Conservation (phyloP, 2,113 vertebrate genomes). For the Sorex araneus region DNA sequence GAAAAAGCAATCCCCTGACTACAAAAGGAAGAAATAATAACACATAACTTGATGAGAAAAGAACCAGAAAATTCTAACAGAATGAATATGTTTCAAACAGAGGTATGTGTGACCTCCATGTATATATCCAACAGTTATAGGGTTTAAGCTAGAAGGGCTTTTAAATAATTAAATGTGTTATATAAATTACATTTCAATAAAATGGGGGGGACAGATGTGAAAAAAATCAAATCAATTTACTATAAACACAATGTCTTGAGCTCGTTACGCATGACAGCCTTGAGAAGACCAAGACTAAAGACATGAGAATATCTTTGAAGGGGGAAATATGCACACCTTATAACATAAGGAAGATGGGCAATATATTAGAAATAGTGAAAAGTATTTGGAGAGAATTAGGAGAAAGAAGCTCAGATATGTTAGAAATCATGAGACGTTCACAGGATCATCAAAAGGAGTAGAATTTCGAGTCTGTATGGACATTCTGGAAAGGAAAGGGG, state of each 20-base stretch:
- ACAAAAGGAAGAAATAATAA: not conserved
- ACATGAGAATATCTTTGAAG: not conserved
- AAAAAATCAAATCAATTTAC: not conserved
- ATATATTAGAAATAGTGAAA: not conserved
- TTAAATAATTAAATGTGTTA: not conserved
- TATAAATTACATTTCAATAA: not conserved
- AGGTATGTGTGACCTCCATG: not conserved
- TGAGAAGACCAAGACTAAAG: not conserved
- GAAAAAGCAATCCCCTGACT: constrained; percentile 4
- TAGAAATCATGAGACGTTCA: not conserved
- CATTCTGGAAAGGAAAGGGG: not conserved
- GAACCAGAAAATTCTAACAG: not conserved
- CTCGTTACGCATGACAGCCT: not conserved
- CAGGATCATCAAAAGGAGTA: not conserved
- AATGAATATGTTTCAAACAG: constrained; percentile 1
- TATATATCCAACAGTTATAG: not conserved
- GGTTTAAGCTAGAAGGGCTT: not conserved
- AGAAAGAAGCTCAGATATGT: not conserved
- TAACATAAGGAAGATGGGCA: not conserved
- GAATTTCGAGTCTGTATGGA: not conserved
- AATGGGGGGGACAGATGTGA: not conserved
- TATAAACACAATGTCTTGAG: not conserved
- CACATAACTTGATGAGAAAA: too few species aligned
- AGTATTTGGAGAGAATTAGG: not conserved
- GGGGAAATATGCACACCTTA: not conserved